Conservation (phyloP, 2,113 vertebrate genomes). For the Penelope pileata region DNA sequence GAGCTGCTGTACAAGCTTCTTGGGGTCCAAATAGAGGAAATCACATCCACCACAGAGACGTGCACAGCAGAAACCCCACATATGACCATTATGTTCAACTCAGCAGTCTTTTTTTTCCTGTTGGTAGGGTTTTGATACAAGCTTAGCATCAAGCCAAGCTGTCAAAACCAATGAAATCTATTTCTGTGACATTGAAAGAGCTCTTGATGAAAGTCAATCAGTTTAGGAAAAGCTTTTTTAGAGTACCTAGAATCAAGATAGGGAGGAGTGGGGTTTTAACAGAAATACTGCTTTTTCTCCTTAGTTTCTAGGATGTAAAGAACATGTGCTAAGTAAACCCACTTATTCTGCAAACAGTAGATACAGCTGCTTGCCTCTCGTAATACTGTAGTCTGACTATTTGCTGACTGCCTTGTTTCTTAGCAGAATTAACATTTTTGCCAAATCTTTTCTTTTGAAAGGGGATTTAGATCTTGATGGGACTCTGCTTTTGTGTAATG, state of each 20-base stretch:
- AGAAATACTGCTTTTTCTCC: neutral
- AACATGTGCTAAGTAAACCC: neutral
- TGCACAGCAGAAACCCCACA: conserved; percentile 14
- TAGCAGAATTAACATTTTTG: neutral
- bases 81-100: conserved; percentile 59
- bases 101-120: conserved; percentile 37
- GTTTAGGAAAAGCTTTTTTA: neutral
- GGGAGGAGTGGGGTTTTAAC: neutral
- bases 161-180: conserved; percentile 63
- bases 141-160: conserved; percentile 52
- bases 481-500: neutral
- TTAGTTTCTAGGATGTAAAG: neutral
- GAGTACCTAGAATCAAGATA: neutral
- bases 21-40: conserved; percentile 54
- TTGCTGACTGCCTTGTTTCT: neutral
- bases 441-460: neutral
- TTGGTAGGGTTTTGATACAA: conserved; percentile 52
- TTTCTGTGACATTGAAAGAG: conserved; percentile 59
- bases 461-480: neutral
- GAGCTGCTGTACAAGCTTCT: conserved; percentile 57
- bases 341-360: neutral
- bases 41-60: conserved; percentile 57
- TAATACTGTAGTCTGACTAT: neutral
- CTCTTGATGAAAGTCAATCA: conserved; percentile 57
- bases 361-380: neutral